phyloP scores from a whole-genome alignment of 2,113 vertebrate genomes.

The Miniopterus natalensis region DNA sequence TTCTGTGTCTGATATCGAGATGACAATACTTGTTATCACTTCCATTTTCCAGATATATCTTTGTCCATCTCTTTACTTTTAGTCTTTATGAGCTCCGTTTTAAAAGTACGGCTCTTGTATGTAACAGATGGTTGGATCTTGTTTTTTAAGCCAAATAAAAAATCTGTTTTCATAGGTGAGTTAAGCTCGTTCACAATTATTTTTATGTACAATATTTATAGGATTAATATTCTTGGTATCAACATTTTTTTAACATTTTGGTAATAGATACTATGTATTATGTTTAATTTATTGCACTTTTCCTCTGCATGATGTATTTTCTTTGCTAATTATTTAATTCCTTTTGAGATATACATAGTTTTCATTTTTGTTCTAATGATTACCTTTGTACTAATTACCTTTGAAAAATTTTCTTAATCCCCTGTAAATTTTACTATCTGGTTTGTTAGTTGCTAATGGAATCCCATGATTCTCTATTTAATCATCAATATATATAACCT shows the following conservation, averaged over 20 bases:
- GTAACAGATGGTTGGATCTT: neutral
- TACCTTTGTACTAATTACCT: neutral
- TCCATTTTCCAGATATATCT: neutral
- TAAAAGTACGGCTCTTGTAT: neutral
- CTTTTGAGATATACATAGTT: neutral
- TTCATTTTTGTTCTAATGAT: neutral
- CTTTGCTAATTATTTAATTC: conserved; percentile 3
- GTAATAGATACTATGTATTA: neutral
- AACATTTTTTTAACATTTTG: neutral
- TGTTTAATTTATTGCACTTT: neutral
- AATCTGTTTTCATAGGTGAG: neutral
- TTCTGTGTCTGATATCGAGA: neutral
- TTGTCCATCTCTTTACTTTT: neutral
- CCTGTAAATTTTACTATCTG: neutral
- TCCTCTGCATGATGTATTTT: neutral
- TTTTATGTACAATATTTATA: neutral
- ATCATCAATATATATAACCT: neutral
- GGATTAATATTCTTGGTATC: neutral
- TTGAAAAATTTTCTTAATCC: neutral
- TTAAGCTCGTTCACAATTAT: neutral
- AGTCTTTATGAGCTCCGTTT: neutral
- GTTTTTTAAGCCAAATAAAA: conserved; percentile 19
- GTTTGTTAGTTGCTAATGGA: neutral
- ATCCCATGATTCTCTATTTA: neutral
- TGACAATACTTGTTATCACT: neutral